These are phyloP conservation scores for Pantherophis guttatus DNA, from an alignment of 2,113 vertebrate genomes.

Conservation along the genomic window DNA sequence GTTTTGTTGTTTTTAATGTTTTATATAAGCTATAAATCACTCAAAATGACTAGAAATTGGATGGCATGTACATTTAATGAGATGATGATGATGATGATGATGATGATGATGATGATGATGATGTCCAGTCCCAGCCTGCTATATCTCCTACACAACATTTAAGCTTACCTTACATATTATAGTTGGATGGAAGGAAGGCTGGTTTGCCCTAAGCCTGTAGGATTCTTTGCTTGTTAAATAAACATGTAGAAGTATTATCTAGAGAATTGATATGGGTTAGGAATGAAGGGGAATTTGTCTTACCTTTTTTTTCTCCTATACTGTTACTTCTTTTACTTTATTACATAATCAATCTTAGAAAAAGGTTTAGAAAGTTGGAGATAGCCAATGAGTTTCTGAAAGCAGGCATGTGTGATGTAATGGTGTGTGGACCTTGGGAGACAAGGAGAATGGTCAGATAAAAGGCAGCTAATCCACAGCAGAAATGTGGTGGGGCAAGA, in stretches of 20 bases:
- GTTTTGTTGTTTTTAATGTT: not conserved
- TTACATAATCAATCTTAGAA: not conserved
- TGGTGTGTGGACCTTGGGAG: not conserved
- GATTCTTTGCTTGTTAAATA: not conserved
- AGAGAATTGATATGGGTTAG: not conserved
- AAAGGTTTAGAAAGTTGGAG: not conserved
- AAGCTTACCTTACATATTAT: not conserved
- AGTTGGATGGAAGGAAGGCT: not conserved
- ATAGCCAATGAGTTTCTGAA: not conserved
- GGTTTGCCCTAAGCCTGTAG: not conserved
- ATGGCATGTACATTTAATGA: not conserved
- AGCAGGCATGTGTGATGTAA: not conserved
- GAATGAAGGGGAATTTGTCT: not conserved
- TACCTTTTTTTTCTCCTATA: not conserved
- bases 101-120: not conserved
- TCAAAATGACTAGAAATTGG: not conserved
- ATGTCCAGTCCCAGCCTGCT: not conserved
- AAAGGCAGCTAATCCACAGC: not conserved
- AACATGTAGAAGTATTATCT: not conserved
- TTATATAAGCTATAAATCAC: not conserved
- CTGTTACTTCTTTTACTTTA: not conserved
- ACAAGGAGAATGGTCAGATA: not conserved
- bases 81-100: not conserved
- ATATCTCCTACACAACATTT: not conserved
- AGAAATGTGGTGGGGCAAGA: not conserved